A percentile compares a stretch with the other conserved stretches of the same genome.
Evolutionary conservation across 2,888 invertebrate genomes (phyloP).

Genomic region (Portevinia maculata): DNA sequence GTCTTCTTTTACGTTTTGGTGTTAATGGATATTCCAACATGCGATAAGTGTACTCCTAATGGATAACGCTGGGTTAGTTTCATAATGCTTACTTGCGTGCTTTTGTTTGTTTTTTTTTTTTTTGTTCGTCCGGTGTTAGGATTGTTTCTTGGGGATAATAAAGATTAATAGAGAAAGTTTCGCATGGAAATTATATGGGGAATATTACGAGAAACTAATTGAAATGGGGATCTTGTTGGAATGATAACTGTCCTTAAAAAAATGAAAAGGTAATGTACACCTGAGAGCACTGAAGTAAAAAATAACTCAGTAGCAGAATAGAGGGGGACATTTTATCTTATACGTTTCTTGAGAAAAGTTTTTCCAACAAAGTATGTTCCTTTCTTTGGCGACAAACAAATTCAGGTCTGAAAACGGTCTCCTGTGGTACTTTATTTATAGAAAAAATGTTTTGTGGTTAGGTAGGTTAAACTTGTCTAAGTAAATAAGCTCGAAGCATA

Average conservation of each 20-base stretch:
- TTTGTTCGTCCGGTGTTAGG: constrained; percentile 6
- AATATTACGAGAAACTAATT: constrained; percentile 1
- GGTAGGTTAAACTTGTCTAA: no score
- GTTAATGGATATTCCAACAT: constrained; percentile 72
- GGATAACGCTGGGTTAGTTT: constrained; percentile 48
- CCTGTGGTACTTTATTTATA: neutral
- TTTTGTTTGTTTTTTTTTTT: constrained; percentile 20
- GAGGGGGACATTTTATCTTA: no score
- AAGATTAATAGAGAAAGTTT: constrained; percentile 50
- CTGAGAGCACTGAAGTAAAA: no score
- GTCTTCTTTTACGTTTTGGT: constrained; percentile 40
- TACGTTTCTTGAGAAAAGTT: neutral
- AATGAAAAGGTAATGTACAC: no score
- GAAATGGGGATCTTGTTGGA: constrained; percentile 8
- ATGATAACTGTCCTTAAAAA: neutral
- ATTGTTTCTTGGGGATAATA: constrained; percentile 32
- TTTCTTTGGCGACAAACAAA: neutral
- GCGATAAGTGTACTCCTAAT: constrained; percentile 61
- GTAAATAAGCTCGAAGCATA: constrained; percentile 5
- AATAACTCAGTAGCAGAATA: no score
- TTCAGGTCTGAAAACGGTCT: neutral
- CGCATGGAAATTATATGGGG: neutral
- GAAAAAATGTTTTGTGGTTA: no score
- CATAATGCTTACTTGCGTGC: constrained; percentile 24
- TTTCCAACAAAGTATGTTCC: no score